These are phyloP conservation scores for Ianthella basta DNA, from an alignment of 37 sponge, comb jelly and placozoan species.

Conservation along the genomic window DNA sequence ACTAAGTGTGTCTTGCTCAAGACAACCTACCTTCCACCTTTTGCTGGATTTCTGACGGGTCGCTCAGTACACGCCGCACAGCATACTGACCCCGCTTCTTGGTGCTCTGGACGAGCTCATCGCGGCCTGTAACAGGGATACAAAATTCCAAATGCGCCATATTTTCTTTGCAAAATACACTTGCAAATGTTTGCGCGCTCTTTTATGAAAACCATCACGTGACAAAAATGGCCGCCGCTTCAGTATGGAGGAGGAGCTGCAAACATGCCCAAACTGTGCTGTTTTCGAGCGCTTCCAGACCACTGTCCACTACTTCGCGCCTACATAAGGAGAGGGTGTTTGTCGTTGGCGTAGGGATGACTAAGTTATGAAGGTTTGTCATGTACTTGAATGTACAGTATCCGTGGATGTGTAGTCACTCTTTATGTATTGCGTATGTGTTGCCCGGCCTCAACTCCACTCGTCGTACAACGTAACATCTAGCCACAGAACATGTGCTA, in stretches of 20 bases:
- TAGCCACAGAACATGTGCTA: too few relatives aligned
- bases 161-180: background rate
- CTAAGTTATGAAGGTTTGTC: constrained; percentile 39
- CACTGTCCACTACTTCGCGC: background rate
- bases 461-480: too few relatives aligned
- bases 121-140: constrained; percentile 12
- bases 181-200: too few relatives aligned
- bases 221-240: background rate
- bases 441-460: too few relatives aligned
- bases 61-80: constrained; percentile 2
- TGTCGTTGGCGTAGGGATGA: constrained; percentile 83
- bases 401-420: too few relatives aligned
- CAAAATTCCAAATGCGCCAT: constrained; percentile 5
- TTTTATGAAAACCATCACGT: too few relatives aligned
- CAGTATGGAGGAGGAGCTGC: background rate
- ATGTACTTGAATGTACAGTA: too few relatives aligned
- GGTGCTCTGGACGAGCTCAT: constrained; percentile 1
- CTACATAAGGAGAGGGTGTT: constrained; percentile 41
- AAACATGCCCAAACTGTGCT: background rate
- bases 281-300: background rate
- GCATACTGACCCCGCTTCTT: constrained; percentile 2
- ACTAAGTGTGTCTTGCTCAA: background rate
- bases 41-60: background rate
- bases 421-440: too few relatives aligned
- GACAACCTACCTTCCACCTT: background rate